A percentile compares a stretch with the other conserved stretches of the same genome.
Conservation (phyloP, 2,888 invertebrate species). For the Siphlonurus alternatus region DNA sequence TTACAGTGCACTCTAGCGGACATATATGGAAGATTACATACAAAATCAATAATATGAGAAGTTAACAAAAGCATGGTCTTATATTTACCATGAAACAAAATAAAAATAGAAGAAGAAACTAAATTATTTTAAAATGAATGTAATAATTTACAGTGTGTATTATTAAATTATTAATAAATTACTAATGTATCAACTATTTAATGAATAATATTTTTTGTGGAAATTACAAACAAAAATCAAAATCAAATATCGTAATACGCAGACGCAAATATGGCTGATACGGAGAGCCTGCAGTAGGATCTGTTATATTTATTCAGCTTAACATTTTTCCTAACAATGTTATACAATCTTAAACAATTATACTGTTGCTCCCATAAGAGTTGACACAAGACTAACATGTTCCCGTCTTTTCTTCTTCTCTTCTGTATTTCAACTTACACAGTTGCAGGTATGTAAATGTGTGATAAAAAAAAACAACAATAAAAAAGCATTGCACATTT, state of each 20-base stretch:
- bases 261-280: background rate
- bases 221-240: too few relatives aligned
- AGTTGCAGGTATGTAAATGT: background rate
- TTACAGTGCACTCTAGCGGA: background rate
- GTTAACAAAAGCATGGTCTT: too few relatives aligned
- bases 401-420: background rate
- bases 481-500: too few relatives aligned
- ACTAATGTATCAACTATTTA: too few relatives aligned
- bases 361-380: background rate
- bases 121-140: too few relatives aligned
- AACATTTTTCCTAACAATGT: background rate
- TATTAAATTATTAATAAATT: too few relatives aligned
- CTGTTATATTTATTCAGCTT: background rate
- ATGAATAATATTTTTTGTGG: too few relatives aligned
- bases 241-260: too few relatives aligned
- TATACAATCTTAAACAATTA: background rate
- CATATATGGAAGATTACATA: background rate
- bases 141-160: too few relatives aligned
- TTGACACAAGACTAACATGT: background rate
- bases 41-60: background rate
- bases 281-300: background rate
- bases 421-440: background rate
- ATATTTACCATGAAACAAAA: too few relatives aligned
- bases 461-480: too few relatives aligned
- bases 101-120: too few relatives aligned